Evolutionary conservation across 2,113 vertebrate species (phyloP), one percentile per base, ranked within the genome.

Genomic region (Grammomys surdaster): DNA sequence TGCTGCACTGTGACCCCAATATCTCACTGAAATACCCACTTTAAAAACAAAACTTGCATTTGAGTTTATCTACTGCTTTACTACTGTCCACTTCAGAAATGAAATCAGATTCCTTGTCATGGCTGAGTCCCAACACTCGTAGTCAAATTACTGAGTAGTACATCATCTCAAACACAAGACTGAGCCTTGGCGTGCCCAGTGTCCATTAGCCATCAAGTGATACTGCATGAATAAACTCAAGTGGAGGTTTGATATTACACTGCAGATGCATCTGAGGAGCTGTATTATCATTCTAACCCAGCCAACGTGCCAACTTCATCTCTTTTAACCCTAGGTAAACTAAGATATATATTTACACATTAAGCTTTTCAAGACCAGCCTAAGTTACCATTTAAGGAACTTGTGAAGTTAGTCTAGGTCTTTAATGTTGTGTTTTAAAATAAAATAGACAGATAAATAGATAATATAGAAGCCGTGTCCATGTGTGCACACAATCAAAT

Each of bases 191-290:
- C 78, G 40, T 97, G 97, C 96, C 97, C 96, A 94, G 78, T 87
- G 93, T 97, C 94, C 97, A 97, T 97, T 98, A 98, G 90, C 94
- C 94, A 91, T 96, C 87, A 91, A 92, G 63, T 95, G 97, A 89
- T 78, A 95, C 28, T 82, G 91, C 97, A 90, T 94, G 93, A 96
- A 91, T 96, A 84, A 96, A 80, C 87, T 43, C 89, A 93, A 89
- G 91, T 1, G 22, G 94, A 89, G 40, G 78, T 81, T 96, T 98
- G 88, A 94, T 90, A 58, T 97, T 97, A 97, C 97, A 95, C 78
- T 65, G 87, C 87, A 94, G 94, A 96, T 94, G 94, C 93, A 84
- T 93, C 86, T 89, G 91, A 97, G 85, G 91, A 54, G 76, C 89
- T 87, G 94, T 87, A 86, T 95, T 93, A 72, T 95, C 86, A 82